Conservation (phyloP, 2,888 invertebrate genomes). For the Leucophenga montana region DNA sequence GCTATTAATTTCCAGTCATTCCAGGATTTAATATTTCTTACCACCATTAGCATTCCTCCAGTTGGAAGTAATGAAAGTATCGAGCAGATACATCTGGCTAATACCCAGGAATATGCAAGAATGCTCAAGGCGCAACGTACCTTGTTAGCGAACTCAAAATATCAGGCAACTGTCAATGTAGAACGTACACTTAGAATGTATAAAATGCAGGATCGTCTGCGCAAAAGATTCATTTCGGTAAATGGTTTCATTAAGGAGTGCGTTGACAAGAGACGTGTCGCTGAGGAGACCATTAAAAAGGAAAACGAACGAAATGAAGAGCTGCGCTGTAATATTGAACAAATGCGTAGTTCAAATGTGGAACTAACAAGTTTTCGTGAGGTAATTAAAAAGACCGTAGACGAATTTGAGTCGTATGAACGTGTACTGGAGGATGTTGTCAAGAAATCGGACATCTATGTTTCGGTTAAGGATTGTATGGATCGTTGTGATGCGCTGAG, state of each 20-base stretch:
- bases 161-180: conserved; percentile 58
- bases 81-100: neutral
- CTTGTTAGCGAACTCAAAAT: conserved; percentile 63
- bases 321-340: conserved; percentile 56
- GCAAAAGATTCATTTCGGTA: conserved; percentile 69
- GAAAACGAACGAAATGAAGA: conserved; percentile 61
- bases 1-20: no score
- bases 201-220: conserved; percentile 59
- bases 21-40: no score
- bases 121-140: conserved; percentile 65
- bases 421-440: conserved; percentile 68
- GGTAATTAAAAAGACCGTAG: conserved; percentile 59
- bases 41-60: no score
- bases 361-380: conserved; percentile 60
- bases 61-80: neutral
- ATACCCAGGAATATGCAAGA: neutral
- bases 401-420: conserved; percentile 69
- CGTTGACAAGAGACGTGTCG: conserved; percentile 63
- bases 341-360: conserved; percentile 51
- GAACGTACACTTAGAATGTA: conserved; percentile 65
- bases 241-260: conserved; percentile 72
- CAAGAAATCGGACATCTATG: conserved; percentile 60
- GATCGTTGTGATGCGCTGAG: conserved; percentile 72
- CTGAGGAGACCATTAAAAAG: conserved; percentile 63
- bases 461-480: conserved; percentile 70